Evolutionary conservation across 1,140 invertebrate species (phyloP).

Genomic region (Neodiprion virginianus): DNA sequence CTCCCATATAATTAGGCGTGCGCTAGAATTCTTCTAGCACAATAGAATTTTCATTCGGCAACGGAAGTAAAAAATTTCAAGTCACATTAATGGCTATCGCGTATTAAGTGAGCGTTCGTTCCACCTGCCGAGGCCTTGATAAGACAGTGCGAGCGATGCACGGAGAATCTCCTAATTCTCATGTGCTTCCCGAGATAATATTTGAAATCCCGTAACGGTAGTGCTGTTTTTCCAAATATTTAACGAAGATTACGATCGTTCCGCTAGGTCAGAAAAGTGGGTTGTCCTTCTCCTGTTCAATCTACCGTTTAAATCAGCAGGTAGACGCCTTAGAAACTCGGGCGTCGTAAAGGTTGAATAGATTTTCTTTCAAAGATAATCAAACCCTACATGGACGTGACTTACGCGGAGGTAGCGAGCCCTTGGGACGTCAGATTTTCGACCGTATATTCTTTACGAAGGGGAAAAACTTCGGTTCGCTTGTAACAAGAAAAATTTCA

Average conservation of each 20-base stretch:
- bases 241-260: slow-evolving; percentile 27
- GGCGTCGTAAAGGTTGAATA: slow-evolving; percentile 5
- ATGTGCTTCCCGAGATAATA: background rate
- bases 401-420: background rate
- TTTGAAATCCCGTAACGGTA: slow-evolving; percentile 13
- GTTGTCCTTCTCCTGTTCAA: slow-evolving; percentile 26
- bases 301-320: slow-evolving; percentile 43
- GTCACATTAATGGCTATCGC: background rate
- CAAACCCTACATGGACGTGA: slow-evolving; percentile 3
- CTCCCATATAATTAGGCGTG: background rate
- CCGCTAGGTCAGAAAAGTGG: slow-evolving; percentile 31
- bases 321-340: slow-evolving; percentile 27
- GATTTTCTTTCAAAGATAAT: slow-evolving; percentile 13
- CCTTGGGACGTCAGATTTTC: background rate
- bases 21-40: too few species aligned
- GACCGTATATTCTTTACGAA: too few species aligned
- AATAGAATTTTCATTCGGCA: too few species aligned
- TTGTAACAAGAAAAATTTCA: background rate
- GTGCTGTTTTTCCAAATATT: slow-evolving; percentile 26
- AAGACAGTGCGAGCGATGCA: background rate
- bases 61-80: background rate
- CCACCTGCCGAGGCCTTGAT: background rate
- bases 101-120: background rate
- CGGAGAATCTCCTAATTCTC: background rate
- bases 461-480: background rate